These are phyloP conservation scores for Drosophila putrida DNA, from an alignment of 2,888 invertebrate genomes.

Conservation along the genomic window DNA sequence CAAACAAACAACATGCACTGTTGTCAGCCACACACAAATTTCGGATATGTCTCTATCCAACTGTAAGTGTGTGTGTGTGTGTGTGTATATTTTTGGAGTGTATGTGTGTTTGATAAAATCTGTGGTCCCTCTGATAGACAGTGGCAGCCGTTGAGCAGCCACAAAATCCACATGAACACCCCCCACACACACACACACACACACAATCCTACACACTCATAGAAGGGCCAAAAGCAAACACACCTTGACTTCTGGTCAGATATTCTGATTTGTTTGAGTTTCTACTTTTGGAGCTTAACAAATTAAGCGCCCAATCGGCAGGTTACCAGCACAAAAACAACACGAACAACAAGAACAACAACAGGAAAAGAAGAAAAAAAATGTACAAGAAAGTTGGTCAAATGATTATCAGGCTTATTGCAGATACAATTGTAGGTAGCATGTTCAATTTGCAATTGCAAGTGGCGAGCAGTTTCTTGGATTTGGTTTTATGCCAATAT, in stretches of 20 bases:
- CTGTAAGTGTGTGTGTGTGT: not conserved
- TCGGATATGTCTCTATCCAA: constrained; percentile 54
- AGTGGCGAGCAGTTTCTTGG: constrained; percentile 2
- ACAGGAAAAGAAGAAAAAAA: constrained; percentile 3
- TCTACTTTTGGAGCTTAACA: constrained; percentile 82
- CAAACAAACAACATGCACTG: constrained; percentile 71
- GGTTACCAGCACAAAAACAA: constrained; percentile 46
- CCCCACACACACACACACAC: constrained; percentile 6
- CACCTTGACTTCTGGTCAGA: constrained; percentile 81
- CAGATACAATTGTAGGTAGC: not conserved
- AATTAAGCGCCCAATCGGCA: constrained; percentile 83
- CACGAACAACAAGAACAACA: constrained; percentile 14
- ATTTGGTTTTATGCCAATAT: not conserved
- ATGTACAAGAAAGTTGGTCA: constrained; percentile 19
- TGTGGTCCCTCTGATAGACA: constrained; percentile 64
- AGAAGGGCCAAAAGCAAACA: constrained; percentile 59
- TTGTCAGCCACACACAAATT: constrained; percentile 65
- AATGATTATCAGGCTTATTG: constrained; percentile 41
- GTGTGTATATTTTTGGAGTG: constrained; percentile 7
- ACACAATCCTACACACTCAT: constrained; percentile 18
- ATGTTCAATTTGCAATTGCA: constrained; percentile 21
- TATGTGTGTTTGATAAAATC: constrained; percentile 66
- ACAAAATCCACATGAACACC: constrained; percentile 63
- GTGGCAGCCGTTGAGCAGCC: constrained; percentile 68
- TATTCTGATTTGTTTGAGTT: constrained; percentile 82